Percentiles rank a stretch among this genome's conserved stretches.
Conservation (phyloP, 2,888 invertebrate species). For the Andrena hattorfiana region DNA sequence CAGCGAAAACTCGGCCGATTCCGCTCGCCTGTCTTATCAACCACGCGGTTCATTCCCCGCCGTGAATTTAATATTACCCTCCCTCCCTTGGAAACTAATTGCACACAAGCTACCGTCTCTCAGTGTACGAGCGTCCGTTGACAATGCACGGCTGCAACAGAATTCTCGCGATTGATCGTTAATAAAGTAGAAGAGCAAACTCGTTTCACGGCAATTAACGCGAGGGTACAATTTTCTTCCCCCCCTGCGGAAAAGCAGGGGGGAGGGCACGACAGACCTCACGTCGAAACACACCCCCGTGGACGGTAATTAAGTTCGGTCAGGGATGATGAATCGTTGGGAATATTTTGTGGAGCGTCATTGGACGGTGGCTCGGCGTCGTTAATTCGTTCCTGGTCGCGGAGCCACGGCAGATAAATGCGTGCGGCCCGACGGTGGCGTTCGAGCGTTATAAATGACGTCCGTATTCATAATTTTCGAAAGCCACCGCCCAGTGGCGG, state of each 20-base stretch:
- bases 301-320: conserved; percentile 75
- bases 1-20: conserved; percentile 35
- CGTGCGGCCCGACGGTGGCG: conserved; percentile 62
- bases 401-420: conserved; percentile 71
- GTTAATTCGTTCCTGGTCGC: conserved; percentile 74
- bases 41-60: conserved; percentile 11
- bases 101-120: not conserved
- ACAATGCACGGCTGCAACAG: not conserved
- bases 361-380: conserved; percentile 69
- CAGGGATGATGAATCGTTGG: conserved; percentile 78
- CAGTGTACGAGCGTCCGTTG: not conserved
- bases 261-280: not conserved
- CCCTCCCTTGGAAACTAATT: not conserved
- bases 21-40: conserved; percentile 43
- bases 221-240: conserved; percentile 23
- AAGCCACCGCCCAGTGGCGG: conserved; percentile 63
- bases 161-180: not conserved
- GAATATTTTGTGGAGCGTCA: conserved; percentile 77
- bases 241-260: conserved; percentile 34
- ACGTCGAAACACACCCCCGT: conserved; percentile 38
- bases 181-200: conserved; percentile 29
- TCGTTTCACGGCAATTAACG: conserved; percentile 59
- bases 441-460: conserved; percentile 78
- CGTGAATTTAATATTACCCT: conserved; percentile 6
- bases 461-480: conserved; percentile 78